Percentiles rank a stretch among this genome's conserved stretches.
Evolutionary conservation across 2,797 vertebrate species (phyloP).

Genomic region (Cossypha niveicapilla): DNA sequence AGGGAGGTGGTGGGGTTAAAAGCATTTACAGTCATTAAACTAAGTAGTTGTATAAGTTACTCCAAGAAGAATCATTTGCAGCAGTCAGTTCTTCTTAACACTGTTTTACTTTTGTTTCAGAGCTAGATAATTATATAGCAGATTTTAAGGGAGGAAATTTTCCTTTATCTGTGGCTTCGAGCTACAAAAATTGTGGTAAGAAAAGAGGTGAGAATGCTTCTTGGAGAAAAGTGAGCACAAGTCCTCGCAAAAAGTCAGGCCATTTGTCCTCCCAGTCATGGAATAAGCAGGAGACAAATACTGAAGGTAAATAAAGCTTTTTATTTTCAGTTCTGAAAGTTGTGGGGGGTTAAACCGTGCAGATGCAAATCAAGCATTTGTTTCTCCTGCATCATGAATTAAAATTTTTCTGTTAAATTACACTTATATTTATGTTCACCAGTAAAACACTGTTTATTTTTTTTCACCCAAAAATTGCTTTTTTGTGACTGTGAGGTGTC

Average conservation of each 20-base stretch:
- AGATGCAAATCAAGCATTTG: background rate
- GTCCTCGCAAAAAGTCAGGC: constrained; percentile 86
- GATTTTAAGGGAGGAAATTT: constrained; percentile 87
- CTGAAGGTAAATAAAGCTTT: constrained; percentile 68
- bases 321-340: background rate
- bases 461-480: fast-evolving
- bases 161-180: constrained; percentile 81
- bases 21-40: background rate
- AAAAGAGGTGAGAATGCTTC: constrained; percentile 80
- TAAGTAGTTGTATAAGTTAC: background rate
- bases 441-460: background rate
- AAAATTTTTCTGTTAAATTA: background rate
- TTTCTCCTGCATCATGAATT: background rate
- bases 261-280: constrained; percentile 71
- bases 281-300: constrained; percentile 68
- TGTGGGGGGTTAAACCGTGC: background rate
- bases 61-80: background rate
- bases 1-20: background rate
- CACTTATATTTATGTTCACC: background rate
- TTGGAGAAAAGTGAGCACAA: constrained; percentile 90
- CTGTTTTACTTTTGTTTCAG: constrained; percentile 73
- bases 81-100: background rate
- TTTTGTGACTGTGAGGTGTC: background rate
- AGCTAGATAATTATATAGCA: constrained; percentile 82
- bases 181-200: constrained; percentile 77